phyloP scores from a whole-genome alignment of 2,888 invertebrate species.

The Brachypalpus laphriformis region DNA sequence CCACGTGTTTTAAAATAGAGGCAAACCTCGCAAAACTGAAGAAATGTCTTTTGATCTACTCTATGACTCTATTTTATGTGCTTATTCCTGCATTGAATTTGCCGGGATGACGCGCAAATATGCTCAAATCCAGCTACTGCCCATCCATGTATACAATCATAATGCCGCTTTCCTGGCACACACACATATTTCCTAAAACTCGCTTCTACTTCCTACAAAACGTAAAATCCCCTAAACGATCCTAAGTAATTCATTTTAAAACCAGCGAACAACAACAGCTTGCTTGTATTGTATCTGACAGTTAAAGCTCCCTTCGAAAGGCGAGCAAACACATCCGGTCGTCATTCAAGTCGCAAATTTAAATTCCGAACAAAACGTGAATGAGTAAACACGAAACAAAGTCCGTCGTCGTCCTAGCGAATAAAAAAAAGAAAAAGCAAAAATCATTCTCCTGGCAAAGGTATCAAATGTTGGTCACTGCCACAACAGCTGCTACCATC shows the following conservation, averaged over 20 bases:
- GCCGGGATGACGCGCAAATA: too few species aligned
- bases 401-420: background rate
- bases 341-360: slow-evolving; percentile 5
- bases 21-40: too few species aligned
- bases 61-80: too few species aligned
- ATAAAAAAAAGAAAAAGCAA: background rate
- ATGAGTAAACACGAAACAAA: slow-evolving; percentile 4
- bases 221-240: background rate
- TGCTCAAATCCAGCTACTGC: too few species aligned
- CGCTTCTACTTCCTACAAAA: too few species aligned
- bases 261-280: background rate
- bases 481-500: slow-evolving; percentile 8
- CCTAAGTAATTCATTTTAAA: slow-evolving; percentile 11
- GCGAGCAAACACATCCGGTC: background rate
- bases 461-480: slow-evolving; percentile 16
- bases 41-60: too few species aligned
- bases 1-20: too few species aligned
- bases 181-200: too few species aligned
- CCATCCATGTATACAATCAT: too few species aligned
- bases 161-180: too few species aligned
- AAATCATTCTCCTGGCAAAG: background rate
- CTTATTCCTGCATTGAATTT: too few species aligned
- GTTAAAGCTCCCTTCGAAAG: background rate
- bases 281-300: background rate
- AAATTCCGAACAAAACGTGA: slow-evolving; percentile 15